Evolutionary conservation across 2,797 vertebrate species (phyloP).

Genomic region (Oreonectes daqikongensis): DNA sequence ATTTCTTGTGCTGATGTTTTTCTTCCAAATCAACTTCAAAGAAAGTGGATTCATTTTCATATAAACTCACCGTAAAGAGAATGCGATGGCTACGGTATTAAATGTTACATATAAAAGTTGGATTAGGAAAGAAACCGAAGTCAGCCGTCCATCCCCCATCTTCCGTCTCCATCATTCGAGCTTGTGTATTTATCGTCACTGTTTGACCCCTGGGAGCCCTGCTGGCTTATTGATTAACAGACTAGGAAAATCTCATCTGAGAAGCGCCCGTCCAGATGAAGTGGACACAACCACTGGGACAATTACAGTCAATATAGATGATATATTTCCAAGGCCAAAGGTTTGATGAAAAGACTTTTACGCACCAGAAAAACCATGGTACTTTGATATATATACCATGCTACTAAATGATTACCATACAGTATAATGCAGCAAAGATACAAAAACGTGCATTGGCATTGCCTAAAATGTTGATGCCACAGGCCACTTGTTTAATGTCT

Average conservation of each 20-base stretch:
- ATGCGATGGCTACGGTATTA: not conserved
- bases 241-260: constrained; percentile 17
- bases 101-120: not conserved
- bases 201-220: constrained; percentile 17
- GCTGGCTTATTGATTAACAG: constrained; percentile 30
- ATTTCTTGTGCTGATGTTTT: too few relatives aligned
- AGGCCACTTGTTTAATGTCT: not conserved
- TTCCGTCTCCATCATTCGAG: not conserved
- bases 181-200: constrained; percentile 14
- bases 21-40: not conserved
- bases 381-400: not conserved
- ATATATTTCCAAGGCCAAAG: constrained; percentile 10
- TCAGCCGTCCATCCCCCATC: not conserved
- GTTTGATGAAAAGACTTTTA: constrained; percentile 12
- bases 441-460: not conserved
- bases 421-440: not conserved
- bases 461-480: not conserved
- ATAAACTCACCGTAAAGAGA: not conserved
- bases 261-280: not conserved
- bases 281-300: constrained; percentile 16
- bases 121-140: not conserved
- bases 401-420: not conserved
- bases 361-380: not conserved
- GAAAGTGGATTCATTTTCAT: not conserved
- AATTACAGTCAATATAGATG: constrained; percentile 18